Conservation (phyloP, 2,797 vertebrate species). For the Parambassis ranga region DNA sequence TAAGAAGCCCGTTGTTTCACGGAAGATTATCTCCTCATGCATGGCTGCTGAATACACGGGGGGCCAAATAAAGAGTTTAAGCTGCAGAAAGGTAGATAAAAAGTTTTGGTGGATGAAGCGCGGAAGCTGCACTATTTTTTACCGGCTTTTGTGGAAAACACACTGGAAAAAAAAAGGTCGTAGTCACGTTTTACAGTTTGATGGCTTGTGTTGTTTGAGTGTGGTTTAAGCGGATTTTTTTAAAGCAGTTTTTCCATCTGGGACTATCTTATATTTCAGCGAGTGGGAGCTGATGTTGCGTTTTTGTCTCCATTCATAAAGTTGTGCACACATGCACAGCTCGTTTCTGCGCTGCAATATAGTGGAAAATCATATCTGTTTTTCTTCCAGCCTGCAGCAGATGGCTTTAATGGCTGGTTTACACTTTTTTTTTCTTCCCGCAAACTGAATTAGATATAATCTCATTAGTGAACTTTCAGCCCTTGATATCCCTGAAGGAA, state of each 20-base stretch:
- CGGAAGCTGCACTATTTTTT: constrained; percentile 13
- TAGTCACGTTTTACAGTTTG: constrained; percentile 22
- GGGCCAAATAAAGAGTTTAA: neutral
- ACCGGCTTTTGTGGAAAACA: constrained; percentile 30
- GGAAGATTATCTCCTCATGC: constrained; percentile 29
- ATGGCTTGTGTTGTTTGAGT: neutral
- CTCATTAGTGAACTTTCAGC: neutral
- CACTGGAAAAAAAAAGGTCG: neutral
- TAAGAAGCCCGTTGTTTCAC: constrained; percentile 38
- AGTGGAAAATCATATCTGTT: constrained; percentile 10
- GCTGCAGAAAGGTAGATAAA: neutral
- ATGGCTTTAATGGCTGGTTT: neutral
- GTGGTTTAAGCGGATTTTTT: neutral
- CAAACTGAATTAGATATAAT: neutral
- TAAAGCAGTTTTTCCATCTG: neutral
- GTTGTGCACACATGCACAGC: constrained; percentile 41
- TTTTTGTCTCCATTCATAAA: constrained; percentile 73
- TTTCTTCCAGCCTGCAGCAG: neutral
- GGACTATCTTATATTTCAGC: constrained; percentile 7
- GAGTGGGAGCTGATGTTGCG: constrained; percentile 31
- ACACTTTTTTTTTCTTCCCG: neutral
- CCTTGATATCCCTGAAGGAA: neutral
- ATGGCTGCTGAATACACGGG: neutral
- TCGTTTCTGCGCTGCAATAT: neutral
- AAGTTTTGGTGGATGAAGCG: neutral